Base-by-base conservation (phyloP, 1,140 invertebrate species). In the Cryptotermes secundus region DNA sequence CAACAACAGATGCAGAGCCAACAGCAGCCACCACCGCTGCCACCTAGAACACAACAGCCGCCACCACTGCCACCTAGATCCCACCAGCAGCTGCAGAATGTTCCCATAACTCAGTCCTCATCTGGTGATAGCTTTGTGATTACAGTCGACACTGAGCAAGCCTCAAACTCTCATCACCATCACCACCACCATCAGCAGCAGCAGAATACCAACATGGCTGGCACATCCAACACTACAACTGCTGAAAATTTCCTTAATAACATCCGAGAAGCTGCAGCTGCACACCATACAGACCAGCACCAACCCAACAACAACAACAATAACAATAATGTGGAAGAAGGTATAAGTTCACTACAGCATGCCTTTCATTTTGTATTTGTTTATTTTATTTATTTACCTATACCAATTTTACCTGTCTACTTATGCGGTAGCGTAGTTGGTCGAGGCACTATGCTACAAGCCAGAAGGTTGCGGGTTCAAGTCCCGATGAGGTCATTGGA, bases 261-360 rank as follows among this genome's bases (percentile, higher is more conserved):
- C 31, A 83, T 83, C 34, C 83, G 83, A 16, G 83, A 83, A 79
- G 83, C 83, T 38, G 83, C 83, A 22, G 31, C 53, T 72, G 59
- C 83, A 24, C 26, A 24, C 7, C 45, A 36, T 49, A 9, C 83
- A 65, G 72, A 79, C 4, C 82, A 83, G 36, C n/a, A 34, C n/a
- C 38, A 83, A 24, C 45, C 53, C 16, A 83, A 83, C 26, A 83
- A 83, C 82, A 83, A 83, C 65, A 83, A 83, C 31, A 83, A 83
- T 79, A 83, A 81, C 35, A 81, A 81, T 81, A 82, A 82, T 49
- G 36, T 34, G 10, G 14, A 83, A 72, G 83, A 83, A 83, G 83
- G 83, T 83, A 79, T 26, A 72, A n/a, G 26, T 72, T 3, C 53
- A 87, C 86, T 35, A 0, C 45, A 12, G 1, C 45, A 0, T 49